These are phyloP conservation scores for Enteromius thamalakanensis DNA, from an alignment of 2,797 vertebrate genomes.

Conservation along the genomic window DNA sequence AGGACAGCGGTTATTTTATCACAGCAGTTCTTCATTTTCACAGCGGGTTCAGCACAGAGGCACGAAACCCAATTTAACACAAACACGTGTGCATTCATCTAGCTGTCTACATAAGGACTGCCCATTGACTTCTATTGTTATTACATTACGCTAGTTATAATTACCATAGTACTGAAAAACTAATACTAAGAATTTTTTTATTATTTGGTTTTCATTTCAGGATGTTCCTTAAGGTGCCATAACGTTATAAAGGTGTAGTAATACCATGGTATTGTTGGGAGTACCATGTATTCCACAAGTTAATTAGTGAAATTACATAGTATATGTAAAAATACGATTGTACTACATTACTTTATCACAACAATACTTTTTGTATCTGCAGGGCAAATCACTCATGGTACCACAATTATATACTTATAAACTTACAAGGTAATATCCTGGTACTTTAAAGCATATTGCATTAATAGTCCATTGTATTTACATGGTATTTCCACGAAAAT, in stretches of 20 bases:
- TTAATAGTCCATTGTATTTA: not conserved
- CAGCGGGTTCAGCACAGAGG: slow-evolving; percentile 35
- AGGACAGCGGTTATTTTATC: slow-evolving; percentile 57
- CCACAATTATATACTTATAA: not conserved
- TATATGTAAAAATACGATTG: not conserved
- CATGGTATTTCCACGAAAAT: not conserved
- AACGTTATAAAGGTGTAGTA: not conserved
- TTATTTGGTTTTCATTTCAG: not conserved
- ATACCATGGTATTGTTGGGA: not conserved
- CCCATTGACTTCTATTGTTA: slow-evolving; percentile 2
- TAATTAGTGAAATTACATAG: too few relatives aligned
- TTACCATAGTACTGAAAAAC: not conserved
- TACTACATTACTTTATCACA: not conserved
- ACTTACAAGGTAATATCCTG: not conserved
- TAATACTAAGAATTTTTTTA: not conserved
- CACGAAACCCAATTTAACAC: slow-evolving; percentile 41
- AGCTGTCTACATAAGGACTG: slow-evolving; percentile 13
- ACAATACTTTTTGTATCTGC: not conserved
- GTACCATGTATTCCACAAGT: not conserved
- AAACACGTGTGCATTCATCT: slow-evolving; percentile 21
- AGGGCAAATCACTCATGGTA: not conserved
- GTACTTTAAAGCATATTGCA: not conserved
- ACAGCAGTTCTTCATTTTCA: slow-evolving; percentile 57
- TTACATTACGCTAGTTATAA: slow-evolving; percentile 8
- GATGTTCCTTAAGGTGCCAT: not conserved